Conservation (phyloP, 2,888 invertebrate species). For the Tenthredo notha region DNA sequence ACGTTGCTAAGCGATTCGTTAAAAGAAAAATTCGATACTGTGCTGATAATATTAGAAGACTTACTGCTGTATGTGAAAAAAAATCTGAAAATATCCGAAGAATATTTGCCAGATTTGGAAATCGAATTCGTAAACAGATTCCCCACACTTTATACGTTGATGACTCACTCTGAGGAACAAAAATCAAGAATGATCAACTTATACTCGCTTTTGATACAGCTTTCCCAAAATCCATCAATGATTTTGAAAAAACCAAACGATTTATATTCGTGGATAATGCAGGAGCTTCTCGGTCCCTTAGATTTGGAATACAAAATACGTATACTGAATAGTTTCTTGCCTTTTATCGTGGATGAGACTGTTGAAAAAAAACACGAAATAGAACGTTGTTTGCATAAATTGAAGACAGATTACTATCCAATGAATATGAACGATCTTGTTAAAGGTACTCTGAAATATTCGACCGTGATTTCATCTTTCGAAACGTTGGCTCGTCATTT, state of each 20-base stretch:
- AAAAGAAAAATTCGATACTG: conserved; percentile 63
- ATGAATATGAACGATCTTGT: conserved; percentile 44
- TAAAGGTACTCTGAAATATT: conserved; percentile 51
- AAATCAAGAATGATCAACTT: conserved; percentile 69
- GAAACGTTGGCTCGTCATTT: conserved; percentile 67
- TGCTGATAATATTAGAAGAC: conserved; percentile 70
- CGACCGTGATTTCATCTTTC: conserved; percentile 65
- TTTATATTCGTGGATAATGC: conserved; percentile 69
- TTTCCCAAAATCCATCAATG: conserved; percentile 65
- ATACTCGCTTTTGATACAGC: conserved; percentile 65
- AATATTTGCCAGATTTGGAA: conserved; percentile 61
- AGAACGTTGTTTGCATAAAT: conserved; percentile 59
- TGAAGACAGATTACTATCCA: conserved; percentile 58
- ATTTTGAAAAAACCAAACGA: conserved; percentile 56
- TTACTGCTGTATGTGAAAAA: conserved; percentile 67
- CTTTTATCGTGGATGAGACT: conserved; percentile 65
- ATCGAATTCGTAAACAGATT: conserved; percentile 66
- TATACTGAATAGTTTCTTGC: conserved; percentile 69
- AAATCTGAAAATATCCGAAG: conserved; percentile 59
- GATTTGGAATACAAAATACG: conserved; percentile 66
- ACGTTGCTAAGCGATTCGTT: conserved; percentile 62
- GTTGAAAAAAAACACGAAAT: conserved; percentile 60
- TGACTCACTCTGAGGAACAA: conserved; percentile 62
- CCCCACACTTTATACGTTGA: conserved; percentile 57
- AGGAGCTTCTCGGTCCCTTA: conserved; percentile 60